Base-by-base conservation (phyloP, 2,113 vertebrate genomes). In the Riparia riparia region DNA sequence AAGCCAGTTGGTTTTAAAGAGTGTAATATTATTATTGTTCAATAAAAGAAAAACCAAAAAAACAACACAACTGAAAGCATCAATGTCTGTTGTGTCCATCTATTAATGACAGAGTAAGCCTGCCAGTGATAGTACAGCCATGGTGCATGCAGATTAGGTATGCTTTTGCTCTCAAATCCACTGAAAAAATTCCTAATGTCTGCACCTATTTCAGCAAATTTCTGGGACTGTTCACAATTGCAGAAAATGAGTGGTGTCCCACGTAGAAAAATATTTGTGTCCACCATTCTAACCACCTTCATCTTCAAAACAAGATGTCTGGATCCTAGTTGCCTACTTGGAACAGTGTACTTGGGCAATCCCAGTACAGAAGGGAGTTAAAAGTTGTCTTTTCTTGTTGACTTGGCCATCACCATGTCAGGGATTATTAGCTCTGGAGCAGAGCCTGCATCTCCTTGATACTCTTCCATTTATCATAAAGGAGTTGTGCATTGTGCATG, bases 11-110 rank as follows among this genome's bases (percentile, higher is more conserved):
- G 41, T 97, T 97, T 97, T 66, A 81, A 86, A 97, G 93, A 95
- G 41, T 93, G 71, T 91, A 74, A 66, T 42, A 94, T 95, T 94
- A 96, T 94, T 95, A 95, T 93, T 96, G 95, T 96, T 95, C 94
- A 98, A 98, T 98, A 88, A 98, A 98, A 37, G 9, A 37, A 37
- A 37, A 7, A n/a, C n/a, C n/a, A n/a, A n/a, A n/a, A n/a, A n/a
- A n/a, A n/a, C n/a, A n/a, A n/a, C n/a, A n/a, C n/a, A 54, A n/a
- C 17, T 72, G 64, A 88, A 92, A 90, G 24, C 39, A 93, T 63
- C 17, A 2, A 34, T 81, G 34, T 51, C 39, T 57, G 29, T 32
- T 18, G 49, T 63, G 29, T 82, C 24, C 39, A 25, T 51, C 41
- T 24, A 7, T 74, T 77, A 44, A 58, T 20, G 13, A 45, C 22